phyloP scores from a whole-genome alignment of 1,140 invertebrate genomes.

The Macrostomum lignano region DNA sequence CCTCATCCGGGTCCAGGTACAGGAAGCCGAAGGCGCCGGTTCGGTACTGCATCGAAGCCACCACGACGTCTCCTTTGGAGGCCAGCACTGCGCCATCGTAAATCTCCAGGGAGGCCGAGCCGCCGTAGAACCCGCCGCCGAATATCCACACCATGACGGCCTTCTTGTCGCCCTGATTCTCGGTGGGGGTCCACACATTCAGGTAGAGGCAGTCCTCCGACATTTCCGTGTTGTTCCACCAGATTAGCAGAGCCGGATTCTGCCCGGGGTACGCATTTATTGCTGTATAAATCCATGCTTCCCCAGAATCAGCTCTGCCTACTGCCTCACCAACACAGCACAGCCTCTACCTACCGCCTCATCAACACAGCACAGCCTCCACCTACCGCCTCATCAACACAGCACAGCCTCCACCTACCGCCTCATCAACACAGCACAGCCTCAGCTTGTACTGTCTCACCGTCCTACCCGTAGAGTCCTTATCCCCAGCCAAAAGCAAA shows the following conservation, averaged over 20 bases:
- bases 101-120: slow-evolving; percentile 56
- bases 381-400: no score
- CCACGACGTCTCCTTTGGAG: slow-evolving; percentile 43
- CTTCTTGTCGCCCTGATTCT: background rate
- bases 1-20: slow-evolving; percentile 44
- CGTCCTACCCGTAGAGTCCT: no score
- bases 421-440: no score
- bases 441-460: no score
- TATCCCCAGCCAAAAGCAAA: no score
- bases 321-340: no score
- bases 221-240: slow-evolving; percentile 1
- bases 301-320: no score
- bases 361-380: no score
- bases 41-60: slow-evolving; percentile 72
- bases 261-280: no score
- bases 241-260: slow-evolving; percentile 2
- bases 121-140: slow-evolving; percentile 58
- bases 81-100: slow-evolving; percentile 58
- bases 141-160: slow-evolving; percentile 53
- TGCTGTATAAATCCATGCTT: no score
- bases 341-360: no score
- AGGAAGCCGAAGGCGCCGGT: slow-evolving; percentile 58
- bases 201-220: slow-evolving; percentile 17
- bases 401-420: no score
- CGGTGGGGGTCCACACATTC: slow-evolving; percentile 10